Percentiles rank a stretch among this genome's conserved stretches.
These are phyloP conservation scores for Callocephalon fimbriatum DNA, from an alignment of 2,113 vertebrate genomes.

Conservation along the genomic window DNA sequence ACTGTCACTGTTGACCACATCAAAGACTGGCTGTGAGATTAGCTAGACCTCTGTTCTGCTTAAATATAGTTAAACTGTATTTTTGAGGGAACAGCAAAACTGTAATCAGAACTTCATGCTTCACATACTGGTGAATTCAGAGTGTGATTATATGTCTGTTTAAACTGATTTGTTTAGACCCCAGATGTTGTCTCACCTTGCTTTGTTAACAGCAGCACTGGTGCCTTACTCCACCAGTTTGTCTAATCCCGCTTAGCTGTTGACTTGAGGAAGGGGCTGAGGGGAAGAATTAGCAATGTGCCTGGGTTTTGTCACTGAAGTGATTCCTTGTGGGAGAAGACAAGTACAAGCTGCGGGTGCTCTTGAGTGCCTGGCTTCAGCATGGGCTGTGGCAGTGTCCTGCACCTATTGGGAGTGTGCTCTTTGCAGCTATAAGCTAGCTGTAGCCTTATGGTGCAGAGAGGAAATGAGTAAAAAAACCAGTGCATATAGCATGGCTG, in stretches of 20 bases:
- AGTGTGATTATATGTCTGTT: neutral
- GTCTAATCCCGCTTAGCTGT: neutral
- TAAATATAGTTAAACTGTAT: neutral
- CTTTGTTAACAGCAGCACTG: neutral
- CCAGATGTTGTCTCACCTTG: neutral
- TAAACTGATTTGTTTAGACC: neutral
- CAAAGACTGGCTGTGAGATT: neutral
- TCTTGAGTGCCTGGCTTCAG: neutral
- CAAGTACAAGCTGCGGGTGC: neutral
- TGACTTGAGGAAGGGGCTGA: neutral
- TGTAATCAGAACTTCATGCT: neutral
- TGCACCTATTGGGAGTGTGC: neutral
- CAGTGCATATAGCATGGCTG: neutral
- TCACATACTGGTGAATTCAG: neutral
- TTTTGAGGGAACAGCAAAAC: neutral
- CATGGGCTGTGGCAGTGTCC: neutral
- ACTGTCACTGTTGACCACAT: fast-evolving
- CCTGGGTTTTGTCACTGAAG: neutral
- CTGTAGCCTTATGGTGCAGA: neutral
- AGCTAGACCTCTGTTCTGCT: neutral
- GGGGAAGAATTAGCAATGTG: neutral
- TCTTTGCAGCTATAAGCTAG: neutral
- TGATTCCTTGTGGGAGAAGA: neutral
- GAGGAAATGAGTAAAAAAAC: neutral
- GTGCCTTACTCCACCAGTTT: neutral